Conservation (phyloP, 1,140 invertebrate genomes). For the Bradynema listronoti region DNA sequence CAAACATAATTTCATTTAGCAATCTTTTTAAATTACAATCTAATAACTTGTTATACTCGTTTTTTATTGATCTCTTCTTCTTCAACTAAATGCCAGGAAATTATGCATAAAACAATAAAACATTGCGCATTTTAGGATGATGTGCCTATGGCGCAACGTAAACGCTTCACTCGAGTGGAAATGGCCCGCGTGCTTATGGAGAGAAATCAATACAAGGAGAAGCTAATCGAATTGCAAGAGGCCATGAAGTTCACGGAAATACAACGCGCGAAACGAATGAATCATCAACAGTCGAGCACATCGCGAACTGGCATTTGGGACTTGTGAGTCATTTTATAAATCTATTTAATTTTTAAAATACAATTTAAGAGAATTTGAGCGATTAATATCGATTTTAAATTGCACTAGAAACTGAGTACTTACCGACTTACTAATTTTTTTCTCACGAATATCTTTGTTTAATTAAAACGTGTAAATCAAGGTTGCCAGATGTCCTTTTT, state of each 20-base stretch:
- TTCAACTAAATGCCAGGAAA: background rate
- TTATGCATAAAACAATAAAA: background rate
- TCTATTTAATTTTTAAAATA: background rate
- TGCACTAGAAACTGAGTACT: too few relatives aligned
- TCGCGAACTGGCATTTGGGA: conserved; percentile 78
- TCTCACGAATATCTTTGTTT: too few relatives aligned
- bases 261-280: conserved; percentile 73
- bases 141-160: conserved; percentile 87
- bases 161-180: conserved; percentile 92
- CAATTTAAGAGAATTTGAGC: background rate
- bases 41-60: too few relatives aligned
- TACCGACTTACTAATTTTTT: too few relatives aligned
- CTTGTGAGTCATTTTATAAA: conserved; percentile 66
- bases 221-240: conserved; percentile 94
- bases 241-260: conserved; percentile 96
- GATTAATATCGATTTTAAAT: background rate
- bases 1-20: background rate
- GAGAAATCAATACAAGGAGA: conserved; percentile 83
- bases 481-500: too few relatives aligned
- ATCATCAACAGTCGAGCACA: conserved; percentile 68
- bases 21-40: background rate
- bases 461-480: too few relatives aligned
- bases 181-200: conserved; percentile 98
- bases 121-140: conserved; percentile 61
- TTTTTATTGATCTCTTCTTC: too few relatives aligned